Base-by-base conservation (phyloP, 2,888 invertebrate genomes). In the Drosophila imparisetae region DNA sequence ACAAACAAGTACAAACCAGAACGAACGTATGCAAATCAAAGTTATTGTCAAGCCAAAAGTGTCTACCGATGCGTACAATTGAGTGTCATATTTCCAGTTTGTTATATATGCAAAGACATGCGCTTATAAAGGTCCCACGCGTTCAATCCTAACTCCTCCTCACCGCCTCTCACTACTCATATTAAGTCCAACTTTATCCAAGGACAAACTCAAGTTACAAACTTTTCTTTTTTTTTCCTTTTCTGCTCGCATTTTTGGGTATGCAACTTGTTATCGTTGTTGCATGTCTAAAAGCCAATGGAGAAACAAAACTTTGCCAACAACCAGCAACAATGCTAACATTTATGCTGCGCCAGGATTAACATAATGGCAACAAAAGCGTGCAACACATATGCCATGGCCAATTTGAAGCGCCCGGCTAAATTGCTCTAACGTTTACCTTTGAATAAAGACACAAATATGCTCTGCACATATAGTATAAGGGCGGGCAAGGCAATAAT, bases 1-100 rank as follows among this genome's bases (percentile, higher is more conserved):
- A 57, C 69, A 75, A 69, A 76, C 69, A 69, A 69, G 63, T 53
- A 60, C 45, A 60, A 62, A 66, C 66, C 58, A 52, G 52, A 68
- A 45, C 21, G 24, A 73, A 67, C 69, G 66, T 71, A 87, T 80
- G 80, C 88, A 89, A 89, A 89, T 88, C 85, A 88, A 85, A 85
- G 89, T 84, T 84, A 89, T 88, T 86, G 85, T 89, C 87, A 89
- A 66, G 77, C 83, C 72, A 82, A 89, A 86, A 87, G 82, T 78
- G 85, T 72, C 89, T 77, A 89, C 74, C 87, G 86, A 86, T 87
- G 86, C 86, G 87, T 80, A 86, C 89, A 86, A 86, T 86, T 89
- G 89, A 86, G 89, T 86, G 86, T 89, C 86, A 86, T 86, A 89
- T 89, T 85, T 89, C 75, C 68, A 84, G 79, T 83, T 85, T 79